A percentile compares a stretch with the other conserved stretches of the same genome.
Conservation (phyloP, 1,140 invertebrate species). For the Papilio helenus region DNA sequence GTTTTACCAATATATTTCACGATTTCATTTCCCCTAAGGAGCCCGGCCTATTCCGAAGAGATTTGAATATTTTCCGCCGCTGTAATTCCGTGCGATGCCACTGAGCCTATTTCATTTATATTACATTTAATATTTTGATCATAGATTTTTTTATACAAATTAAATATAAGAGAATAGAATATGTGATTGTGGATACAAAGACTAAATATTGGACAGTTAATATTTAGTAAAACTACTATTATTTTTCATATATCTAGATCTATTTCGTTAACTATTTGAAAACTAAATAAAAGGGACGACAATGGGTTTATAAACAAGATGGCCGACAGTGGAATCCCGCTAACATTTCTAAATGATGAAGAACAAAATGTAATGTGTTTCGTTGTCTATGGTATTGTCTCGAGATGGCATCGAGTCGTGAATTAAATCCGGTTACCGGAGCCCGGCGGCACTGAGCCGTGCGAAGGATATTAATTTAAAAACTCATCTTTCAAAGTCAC, state of each 20-base stretch:
- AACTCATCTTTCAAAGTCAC: constrained; percentile 40
- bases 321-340: not conserved
- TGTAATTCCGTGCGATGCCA: constrained; percentile 56
- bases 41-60: constrained; percentile 61
- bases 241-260: no score
- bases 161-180: not conserved
- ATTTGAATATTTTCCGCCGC: constrained; percentile 63
- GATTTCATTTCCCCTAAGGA: constrained; percentile 66
- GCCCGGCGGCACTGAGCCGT: constrained; percentile 25
- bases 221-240: no score
- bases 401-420: constrained; percentile 17
- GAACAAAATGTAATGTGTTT: not conserved
- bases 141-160: not conserved
- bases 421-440: constrained; percentile 34
- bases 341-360: not conserved
- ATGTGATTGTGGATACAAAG: not conserved
- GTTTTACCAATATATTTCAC: constrained; percentile 64
- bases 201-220: not conserved
- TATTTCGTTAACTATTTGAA: no score
- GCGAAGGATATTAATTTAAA: constrained; percentile 40
- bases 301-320: not conserved
- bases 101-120: constrained; percentile 31
- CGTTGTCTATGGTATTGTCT: not conserved
- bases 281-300: no score
- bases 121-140: constrained; percentile 8